Evolutionary conservation across 30 jellyfish, hydroid and myxozoan species (phyloP), one percentile per base, ranked within the genome.

Genomic region (Aurelia sp.): DNA sequence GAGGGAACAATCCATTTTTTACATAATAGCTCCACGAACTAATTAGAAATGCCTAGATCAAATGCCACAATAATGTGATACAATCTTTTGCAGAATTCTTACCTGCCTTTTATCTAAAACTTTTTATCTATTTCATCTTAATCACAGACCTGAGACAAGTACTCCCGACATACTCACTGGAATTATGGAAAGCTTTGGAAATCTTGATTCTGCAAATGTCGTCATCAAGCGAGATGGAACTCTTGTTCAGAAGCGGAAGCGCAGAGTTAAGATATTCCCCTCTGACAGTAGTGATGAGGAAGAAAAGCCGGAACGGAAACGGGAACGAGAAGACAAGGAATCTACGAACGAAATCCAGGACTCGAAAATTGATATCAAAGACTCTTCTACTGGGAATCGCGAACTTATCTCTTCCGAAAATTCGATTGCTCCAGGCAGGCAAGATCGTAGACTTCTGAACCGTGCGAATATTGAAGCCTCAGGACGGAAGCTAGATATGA

Each of bases 141-240:
- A 44, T 44, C 55, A 44, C 61, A 82, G 92, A 63, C 70, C 82
- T 30, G 75, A 9, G n/a, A 22, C 61, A 12, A 61, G 21, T 61
- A 73, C 72, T 76, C 87, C 96, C 15, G 96, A 86, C 55, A 79
- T 86, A 18, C 78, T 86, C 51, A 74, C 92, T 6, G 79, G 83
- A 37, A 91, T 91, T 5, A 48, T 91, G 27, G 91, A 84, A 30
- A 96, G 97, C 3, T 78, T 91, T 51, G 95, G 81, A 5, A 91
- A 80, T 61, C 86, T 91, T 18, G 92, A 91, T 44, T 84, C 97
- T 23, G 82, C 85, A 19, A 84, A 84, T 52, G 95, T 91, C 20
- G 57, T 57, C 19, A 87, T 91, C 17, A 59, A 31, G 13, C 55
- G 92, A 48, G 92, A 91, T 78, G 97, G 97, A 7, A 69, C 86